phyloP scores from a whole-genome alignment of 1,140 invertebrate genomes.

The Cyclina sinensis region DNA sequence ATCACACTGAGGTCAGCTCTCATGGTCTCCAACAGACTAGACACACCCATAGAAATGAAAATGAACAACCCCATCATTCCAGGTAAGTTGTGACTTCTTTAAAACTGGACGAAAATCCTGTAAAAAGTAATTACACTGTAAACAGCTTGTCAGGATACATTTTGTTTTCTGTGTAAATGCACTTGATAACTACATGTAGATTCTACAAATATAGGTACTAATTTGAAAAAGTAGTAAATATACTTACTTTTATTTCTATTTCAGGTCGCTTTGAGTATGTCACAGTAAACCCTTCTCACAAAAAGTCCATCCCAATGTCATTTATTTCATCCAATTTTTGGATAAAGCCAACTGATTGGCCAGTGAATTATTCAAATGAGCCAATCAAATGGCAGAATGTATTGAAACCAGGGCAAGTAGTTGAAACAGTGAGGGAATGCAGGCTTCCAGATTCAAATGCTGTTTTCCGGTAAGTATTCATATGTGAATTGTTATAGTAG shows the following conservation, averaged over 20 bases:
- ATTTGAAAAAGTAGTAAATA: no score
- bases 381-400: constrained; percentile 90
- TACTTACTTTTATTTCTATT: constrained; percentile 3
- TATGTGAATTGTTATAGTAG: no score
- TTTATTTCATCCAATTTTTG: constrained; percentile 90
- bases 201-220: no score
- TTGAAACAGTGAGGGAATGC: constrained; percentile 88
- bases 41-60: constrained; percentile 80
- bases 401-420: constrained; percentile 88
- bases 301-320: constrained; percentile 89
- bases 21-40: constrained; percentile 91
- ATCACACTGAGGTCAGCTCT: constrained; percentile 98
- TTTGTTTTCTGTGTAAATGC: no score
- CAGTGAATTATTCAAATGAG: constrained; percentile 89
- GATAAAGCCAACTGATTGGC: constrained; percentile 88
- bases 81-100: constrained; percentile 67
- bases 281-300: constrained; percentile 43
- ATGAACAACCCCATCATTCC: constrained; percentile 76
- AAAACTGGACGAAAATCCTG: no score
- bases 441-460: constrained; percentile 78
- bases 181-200: no score
- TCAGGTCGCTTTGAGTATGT: constrained; percentile 52
- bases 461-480: constrained; percentile 37
- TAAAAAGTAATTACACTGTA: no score
- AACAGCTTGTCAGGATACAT: no score